Evolutionary conservation across 2,888 invertebrate species (phyloP), one percentile per base, ranked within the genome.

Genomic region (Panopea generosa): DNA sequence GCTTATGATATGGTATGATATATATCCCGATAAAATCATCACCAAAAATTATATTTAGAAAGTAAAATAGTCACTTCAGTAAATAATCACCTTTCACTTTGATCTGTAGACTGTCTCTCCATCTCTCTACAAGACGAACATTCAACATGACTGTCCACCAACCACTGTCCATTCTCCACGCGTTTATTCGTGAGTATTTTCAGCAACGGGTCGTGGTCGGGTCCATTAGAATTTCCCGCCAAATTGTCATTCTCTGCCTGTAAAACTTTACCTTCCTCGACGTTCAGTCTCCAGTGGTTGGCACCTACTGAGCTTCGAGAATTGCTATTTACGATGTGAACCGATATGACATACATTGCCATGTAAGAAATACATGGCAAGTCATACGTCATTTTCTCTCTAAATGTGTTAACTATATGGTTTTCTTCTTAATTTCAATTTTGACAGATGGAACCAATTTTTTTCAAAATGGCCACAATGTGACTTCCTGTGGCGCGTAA

Each of bases 261-360:
- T 29, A 90, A 85, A 57, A 92, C 89, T 93, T 95, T 95, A 63
- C 95, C 96, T 90, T 95, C 95, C 87, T 96, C 96, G 60, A 94
- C 93, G 92, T 95, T 96, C 75, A 97, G 93, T 93, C 95, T 95
- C 97, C 97, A 97, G 91, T 96, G 94, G 87, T 95, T 96, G 63
- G 96, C 96, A 20, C 96, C 96, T 83, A 96, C 95, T 45, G 96
- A 96, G 93, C 96, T 97, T 85, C 96, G 95, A 43, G 97, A 96
- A 93, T 96, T 97, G 83, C 95, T 96, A 80, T 94, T 93, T 87
- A 96, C 94, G 89, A 96, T 94, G 93, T 96, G 95, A 91, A 95
- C 95, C 84, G 95, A 95, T 92, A 96, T 94, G 90, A 95, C 94
- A 92, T 96, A 96, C 88, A 96, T 93, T 90, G 95, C 94, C 93